Percentiles rank a stretch among this genome's conserved stretches.
phyloP scores from a whole-genome alignment of 2,113 vertebrate species.

The Rhipidura dahli region DNA sequence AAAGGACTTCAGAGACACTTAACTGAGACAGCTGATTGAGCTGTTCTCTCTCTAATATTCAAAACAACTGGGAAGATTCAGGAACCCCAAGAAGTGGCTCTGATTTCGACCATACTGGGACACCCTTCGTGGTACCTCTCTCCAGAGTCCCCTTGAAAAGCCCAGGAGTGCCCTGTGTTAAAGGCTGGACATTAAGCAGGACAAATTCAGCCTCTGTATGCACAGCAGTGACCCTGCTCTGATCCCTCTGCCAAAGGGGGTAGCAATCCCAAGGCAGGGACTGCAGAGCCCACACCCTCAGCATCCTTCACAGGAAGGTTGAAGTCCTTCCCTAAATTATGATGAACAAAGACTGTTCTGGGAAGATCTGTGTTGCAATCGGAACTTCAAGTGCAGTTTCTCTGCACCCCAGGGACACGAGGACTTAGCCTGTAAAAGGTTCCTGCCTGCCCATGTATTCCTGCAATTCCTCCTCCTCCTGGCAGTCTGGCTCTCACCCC shows the following conservation, averaged over 20 bases:
- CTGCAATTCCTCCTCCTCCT: background rate
- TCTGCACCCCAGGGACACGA: background rate
- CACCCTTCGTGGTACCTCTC: background rate
- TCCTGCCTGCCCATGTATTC: background rate
- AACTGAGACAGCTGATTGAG: background rate
- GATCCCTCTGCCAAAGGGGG: background rate
- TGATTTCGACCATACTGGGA: background rate
- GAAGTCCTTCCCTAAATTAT: background rate
- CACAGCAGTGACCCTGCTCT: background rate
- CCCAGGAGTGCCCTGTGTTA: background rate
- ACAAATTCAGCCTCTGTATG: background rate
- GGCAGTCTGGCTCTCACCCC: accelerated
- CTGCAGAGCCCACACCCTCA: background rate
- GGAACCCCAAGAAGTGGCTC: background rate
- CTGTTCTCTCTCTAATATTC: background rate
- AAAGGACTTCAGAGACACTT: background rate
- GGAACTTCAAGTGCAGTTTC: background rate
- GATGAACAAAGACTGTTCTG: background rate
- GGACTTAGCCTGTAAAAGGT: background rate
- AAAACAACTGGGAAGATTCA: background rate
- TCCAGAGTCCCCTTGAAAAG: background rate
- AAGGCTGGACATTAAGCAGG: background rate
- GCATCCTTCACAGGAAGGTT: background rate
- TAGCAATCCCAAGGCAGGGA: background rate
- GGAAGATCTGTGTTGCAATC: background rate